Evolutionary conservation across 2,797 vertebrate species (phyloP).

Genomic region (Tragelaphus eurycerus): DNA sequence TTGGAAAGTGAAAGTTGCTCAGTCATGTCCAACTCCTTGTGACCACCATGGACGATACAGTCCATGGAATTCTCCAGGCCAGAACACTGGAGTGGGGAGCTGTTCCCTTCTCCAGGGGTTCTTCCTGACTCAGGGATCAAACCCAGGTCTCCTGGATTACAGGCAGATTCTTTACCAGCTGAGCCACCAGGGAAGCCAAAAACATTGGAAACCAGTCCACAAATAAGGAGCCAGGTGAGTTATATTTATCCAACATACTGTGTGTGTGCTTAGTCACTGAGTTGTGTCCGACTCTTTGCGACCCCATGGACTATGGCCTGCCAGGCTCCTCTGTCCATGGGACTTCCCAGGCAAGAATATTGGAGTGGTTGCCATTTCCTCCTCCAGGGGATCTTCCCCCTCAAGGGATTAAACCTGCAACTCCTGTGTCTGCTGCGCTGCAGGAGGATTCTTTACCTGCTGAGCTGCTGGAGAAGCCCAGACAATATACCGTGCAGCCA

Average conservation of each 20-base stretch:
- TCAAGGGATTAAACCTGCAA: not conserved
- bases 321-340: not conserved
- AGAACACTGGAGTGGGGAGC: not conserved
- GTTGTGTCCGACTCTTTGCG: not conserved
- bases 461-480: not conserved
- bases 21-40: not conserved
- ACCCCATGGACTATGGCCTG: accelerated
- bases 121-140: not conserved
- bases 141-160: not conserved
- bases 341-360: not conserved
- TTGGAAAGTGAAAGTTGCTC: not conserved
- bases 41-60: not conserved
- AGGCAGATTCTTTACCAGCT: not conserved
- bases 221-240: not conserved
- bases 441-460: not conserved
- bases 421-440: not conserved
- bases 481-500: not conserved
- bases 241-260: not conserved
- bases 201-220: not conserved
- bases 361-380: not conserved
- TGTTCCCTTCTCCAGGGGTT: not conserved
- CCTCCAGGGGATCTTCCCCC: not conserved
- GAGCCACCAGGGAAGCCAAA: not conserved
- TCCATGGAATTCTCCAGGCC: not conserved
- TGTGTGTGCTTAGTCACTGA: not conserved